Evolutionary conservation across 2,888 invertebrate species (phyloP), one percentile per base, ranked within the genome.

Genomic region (Aleiodes testaceus): DNA sequence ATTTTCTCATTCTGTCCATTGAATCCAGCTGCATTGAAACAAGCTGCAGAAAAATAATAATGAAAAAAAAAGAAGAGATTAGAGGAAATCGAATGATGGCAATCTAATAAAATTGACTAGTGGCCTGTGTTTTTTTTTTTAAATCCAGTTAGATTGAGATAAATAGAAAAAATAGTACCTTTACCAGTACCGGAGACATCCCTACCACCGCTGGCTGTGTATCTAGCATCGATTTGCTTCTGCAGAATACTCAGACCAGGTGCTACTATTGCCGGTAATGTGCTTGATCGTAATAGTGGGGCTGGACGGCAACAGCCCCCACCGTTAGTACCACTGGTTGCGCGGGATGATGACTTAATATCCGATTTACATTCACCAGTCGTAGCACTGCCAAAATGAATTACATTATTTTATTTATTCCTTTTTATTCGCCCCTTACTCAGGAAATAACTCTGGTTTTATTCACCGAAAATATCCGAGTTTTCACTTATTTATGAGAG

Each of bases 191-290:
- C 59, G 12, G 59, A 36, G 16, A 9, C 45, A 63, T 12, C 47
- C 6, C n/a, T 64, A 53, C 63, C 45, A 68, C 49, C 45, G 49
- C 36, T 61, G 49, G 16, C 36, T 26, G 69, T 89, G 81, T 91
- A 90, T 76, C 91, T 90, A 69, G 93, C 92, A 81, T 95, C 95
- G 79, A 95, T 91, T 88, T 95, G 94, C 69, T 95, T 93, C 77
- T 95, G 94, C 36, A 95, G 90, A 79, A 95, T 94, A 80, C 91
- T 93, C 82, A 96, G 91, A 66, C 95, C 95, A 1, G 96, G 96
- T 50, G 94, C 94, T 55, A 96, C 93, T 84, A 96, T 96, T 76
- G 96, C 95, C 50, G 96, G 96, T 72, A 96, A 88, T 5, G 96
- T 96, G 81, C 95, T 91, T 50, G 96, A 96, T 79, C 96, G 92